A percentile compares a stretch with the other conserved stretches of the same genome.
phyloP scores from a whole-genome alignment of 2,113 vertebrate genomes.

The Dolichallabes microphthalmus region DNA sequence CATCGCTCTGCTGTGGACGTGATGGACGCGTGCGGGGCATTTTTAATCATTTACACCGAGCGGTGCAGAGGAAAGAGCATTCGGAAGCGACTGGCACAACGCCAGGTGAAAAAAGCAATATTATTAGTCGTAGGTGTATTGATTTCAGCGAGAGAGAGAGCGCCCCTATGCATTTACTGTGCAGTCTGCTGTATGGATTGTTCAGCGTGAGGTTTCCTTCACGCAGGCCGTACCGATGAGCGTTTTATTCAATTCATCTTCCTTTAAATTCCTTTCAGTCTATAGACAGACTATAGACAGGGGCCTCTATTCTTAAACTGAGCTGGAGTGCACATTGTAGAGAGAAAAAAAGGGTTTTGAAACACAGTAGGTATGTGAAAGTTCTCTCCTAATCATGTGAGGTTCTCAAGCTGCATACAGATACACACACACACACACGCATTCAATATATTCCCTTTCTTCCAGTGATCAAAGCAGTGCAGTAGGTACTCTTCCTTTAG shows the following conservation, averaged over 20 bases:
- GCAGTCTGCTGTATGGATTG: not conserved
- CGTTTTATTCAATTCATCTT: slow-evolving; percentile 5
- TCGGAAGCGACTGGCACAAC: slow-evolving; percentile 11
- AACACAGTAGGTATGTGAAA: not conserved
- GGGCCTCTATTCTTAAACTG: not conserved
- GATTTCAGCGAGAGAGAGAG: slow-evolving; percentile 26
- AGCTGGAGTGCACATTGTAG: not conserved
- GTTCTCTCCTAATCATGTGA: not conserved
- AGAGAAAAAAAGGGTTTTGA: not conserved
- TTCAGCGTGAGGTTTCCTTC: slow-evolving; percentile 22
- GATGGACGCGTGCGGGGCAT: not conserved
- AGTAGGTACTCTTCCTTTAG: too few species aligned
- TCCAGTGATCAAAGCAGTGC: too few species aligned
- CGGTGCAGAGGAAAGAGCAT: not conserved
- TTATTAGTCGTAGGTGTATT: slow-evolving; percentile 26
- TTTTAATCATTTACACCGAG: slow-evolving; percentile 25
- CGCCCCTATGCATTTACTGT: slow-evolving; percentile 21
- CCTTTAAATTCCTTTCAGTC: not conserved
- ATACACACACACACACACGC: not conserved
- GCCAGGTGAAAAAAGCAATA: slow-evolving; percentile 26
- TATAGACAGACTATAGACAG: not conserved
- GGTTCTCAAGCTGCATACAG: not conserved
- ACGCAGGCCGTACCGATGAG: slow-evolving; percentile 7
- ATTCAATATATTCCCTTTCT: too few species aligned
- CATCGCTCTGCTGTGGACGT: not conserved